phyloP scores from a whole-genome alignment of 2,113 vertebrate species.

The Galeopterus variegatus region DNA sequence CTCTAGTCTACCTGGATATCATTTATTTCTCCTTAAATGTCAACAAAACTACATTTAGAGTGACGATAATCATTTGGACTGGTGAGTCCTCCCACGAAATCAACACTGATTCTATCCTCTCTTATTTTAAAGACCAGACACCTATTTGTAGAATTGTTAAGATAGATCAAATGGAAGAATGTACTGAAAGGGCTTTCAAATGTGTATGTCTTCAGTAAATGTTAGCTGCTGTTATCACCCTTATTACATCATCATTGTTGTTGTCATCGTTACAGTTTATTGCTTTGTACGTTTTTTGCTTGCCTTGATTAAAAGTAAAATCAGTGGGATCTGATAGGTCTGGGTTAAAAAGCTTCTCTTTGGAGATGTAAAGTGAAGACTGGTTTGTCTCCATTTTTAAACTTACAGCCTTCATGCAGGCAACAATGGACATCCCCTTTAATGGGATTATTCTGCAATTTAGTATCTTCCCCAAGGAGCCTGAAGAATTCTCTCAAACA shows the following conservation, averaged over 20 bases:
- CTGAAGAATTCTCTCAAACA: too few species aligned
- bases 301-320: background rate
- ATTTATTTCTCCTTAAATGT: slow-evolving; percentile 24
- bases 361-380: slow-evolving; percentile 23
- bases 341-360: background rate
- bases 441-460: background rate
- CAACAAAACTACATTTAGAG: background rate
- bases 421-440: background rate
- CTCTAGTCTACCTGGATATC: background rate
- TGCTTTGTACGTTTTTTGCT: background rate
- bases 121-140: slow-evolving; percentile 55
- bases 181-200: background rate
- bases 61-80: background rate
- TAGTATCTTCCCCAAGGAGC: slow-evolving; percentile 5
- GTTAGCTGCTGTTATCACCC: background rate
- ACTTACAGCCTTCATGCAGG: background rate
- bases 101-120: slow-evolving; percentile 22
- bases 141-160: background rate
- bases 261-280: background rate
- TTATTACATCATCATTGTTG: background rate
- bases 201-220: background rate
- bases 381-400: slow-evolving; percentile 36
- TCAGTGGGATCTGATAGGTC: background rate
- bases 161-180: background rate
- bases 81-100: slow-evolving; percentile 2